Evolutionary conservation across 2,113 vertebrate genomes (phyloP).

Genomic region (Oncorhynchus masou): DNA sequence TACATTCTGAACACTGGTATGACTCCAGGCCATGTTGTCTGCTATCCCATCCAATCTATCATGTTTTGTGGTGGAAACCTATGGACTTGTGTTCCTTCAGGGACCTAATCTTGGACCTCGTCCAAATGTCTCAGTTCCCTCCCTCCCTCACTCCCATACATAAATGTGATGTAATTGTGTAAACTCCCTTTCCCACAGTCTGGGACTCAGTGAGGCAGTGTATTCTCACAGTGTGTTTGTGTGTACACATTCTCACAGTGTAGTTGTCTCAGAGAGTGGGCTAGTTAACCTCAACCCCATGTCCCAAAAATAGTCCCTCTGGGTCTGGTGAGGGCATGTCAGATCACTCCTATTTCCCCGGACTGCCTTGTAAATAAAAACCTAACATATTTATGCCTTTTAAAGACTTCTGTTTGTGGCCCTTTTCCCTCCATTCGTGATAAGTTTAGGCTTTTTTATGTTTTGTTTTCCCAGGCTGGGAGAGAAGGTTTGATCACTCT

Average conservation of each 20-base stretch:
- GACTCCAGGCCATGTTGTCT: not conserved
- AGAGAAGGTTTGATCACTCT: conserved; percentile 7
- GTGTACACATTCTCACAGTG: conserved; percentile 48
- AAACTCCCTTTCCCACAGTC: conserved; percentile 75
- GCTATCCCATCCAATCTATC: conserved; percentile 62
- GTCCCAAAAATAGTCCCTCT: conserved; percentile 32
- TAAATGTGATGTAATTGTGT: conserved; percentile 75
- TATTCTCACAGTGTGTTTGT: conserved; percentile 30
- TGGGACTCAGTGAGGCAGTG: conserved; percentile 33
- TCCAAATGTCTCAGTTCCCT: conserved; percentile 73
- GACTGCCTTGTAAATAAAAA: conserved; percentile 26
- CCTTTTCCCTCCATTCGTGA: conserved; percentile 7
- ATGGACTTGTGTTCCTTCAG: conserved; percentile 71
- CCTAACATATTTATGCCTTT: conserved; percentile 20
- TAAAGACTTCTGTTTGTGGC: conserved; percentile 36
- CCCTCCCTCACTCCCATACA: conserved; percentile 60
- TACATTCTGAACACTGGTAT: not conserved
- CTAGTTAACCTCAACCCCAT: conserved; percentile 49
- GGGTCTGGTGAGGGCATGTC: not conserved
- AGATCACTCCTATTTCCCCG: conserved; percentile 1
- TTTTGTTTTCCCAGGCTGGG: conserved; percentile 41
- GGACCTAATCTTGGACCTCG: conserved; percentile 66
- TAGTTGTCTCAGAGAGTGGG: conserved; percentile 55
- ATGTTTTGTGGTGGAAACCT: conserved; percentile 69
- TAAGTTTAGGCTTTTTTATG: conserved; percentile 36